Evolutionary conservation across 2,797 vertebrate species (phyloP), one percentile per base, ranked within the genome.

Genomic region (Eulemur coronatus): DNA sequence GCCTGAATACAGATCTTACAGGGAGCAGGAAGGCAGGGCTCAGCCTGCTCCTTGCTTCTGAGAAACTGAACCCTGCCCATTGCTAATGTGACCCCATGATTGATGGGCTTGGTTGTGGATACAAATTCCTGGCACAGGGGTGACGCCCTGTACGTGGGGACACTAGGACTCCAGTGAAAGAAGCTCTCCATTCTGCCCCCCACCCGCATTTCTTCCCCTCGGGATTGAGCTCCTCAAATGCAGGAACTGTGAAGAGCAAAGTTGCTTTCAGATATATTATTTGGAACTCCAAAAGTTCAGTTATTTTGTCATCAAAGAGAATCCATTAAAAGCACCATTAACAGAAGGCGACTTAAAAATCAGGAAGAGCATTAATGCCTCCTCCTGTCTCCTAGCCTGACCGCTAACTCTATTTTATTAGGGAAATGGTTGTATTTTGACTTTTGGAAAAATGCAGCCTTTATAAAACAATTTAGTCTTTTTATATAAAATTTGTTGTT

Each of bases 291-390:
- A 90, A 20, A 90, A 69, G 18, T 52, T 57, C 59, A 35, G 9
- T 85, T 91, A 72, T 88, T 95, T 94, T 95, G 20, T 35, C 59
- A 61, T 92, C 30, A 28, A 80, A 89, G 46, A 76, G 43, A 96
- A 69, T 85, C 35, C 43, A 20, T 89, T 84, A 33, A 76, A 91
- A 69, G 3, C 24, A n/a, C 59, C 26, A 63, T n/a, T 85, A 59
- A 63, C 35, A 89, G 75, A 87, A 86, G 1, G 0, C 12, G 9
- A 10, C 46, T 61, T 79, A 93, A 24, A 93, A 84, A 55, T 65
- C 63, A 72, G 72, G n/a, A 72, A 35, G 1, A 1, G 10, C 11
- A 35, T 50, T 70, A 41, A 90, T 81, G 48, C 14, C 4, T 67
- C 35, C 69, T 61, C 11, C 20, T 4, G 1, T 43, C 38, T 52